Evolutionary conservation across 2,797 vertebrate genomes (phyloP).

Genomic region (Malacoctenus gilli): DNA sequence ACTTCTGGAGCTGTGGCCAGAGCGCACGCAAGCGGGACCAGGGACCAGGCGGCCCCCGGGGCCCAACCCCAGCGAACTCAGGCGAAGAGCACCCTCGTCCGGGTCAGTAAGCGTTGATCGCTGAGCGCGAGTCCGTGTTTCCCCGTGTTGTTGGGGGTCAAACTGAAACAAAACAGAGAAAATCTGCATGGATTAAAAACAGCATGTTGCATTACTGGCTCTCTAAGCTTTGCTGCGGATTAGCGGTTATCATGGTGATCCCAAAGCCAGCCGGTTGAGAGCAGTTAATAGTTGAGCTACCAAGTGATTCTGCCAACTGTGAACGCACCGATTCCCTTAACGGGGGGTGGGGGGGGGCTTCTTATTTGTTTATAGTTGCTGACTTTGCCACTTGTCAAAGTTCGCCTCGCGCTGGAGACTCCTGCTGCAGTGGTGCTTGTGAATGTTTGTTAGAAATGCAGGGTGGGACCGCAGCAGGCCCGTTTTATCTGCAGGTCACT

Average conservation of each 20-base stretch:
- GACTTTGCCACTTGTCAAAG: conserved; percentile 21
- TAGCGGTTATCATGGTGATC: conserved; percentile 66
- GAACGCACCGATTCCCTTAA: conserved; percentile 27
- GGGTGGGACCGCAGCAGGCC: conserved; percentile 15
- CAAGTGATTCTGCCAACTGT: conserved; percentile 29
- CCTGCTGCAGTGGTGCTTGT: conserved; percentile 24
- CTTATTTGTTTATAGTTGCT: conserved; percentile 24
- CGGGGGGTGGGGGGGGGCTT: no score
- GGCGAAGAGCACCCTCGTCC: conserved; percentile 91
- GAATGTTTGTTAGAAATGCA: conserved; percentile 28
- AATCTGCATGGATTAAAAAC: conserved; percentile 74
- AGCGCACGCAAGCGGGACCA: conserved; percentile 76
- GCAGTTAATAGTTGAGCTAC: conserved; percentile 50
- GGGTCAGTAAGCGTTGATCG: conserved; percentile 85
- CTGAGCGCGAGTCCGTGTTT: conserved; percentile 51
- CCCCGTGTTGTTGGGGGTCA: conserved; percentile 61
- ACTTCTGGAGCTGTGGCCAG: conserved; percentile 76
- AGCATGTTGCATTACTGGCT: conserved; percentile 67
- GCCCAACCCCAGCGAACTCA: conserved; percentile 89
- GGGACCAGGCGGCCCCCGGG: conserved; percentile 83
- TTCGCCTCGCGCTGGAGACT: conserved; percentile 28
- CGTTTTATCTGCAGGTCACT: no score
- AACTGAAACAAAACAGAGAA: conserved; percentile 61
- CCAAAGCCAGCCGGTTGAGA: conserved; percentile 56
- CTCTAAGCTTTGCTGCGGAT: conserved; percentile 70